Percentiles rank a stretch among this genome's conserved stretches.
Conservation (phyloP, 2,888 invertebrate genomes). For the Syrphus vitripennis region DNA sequence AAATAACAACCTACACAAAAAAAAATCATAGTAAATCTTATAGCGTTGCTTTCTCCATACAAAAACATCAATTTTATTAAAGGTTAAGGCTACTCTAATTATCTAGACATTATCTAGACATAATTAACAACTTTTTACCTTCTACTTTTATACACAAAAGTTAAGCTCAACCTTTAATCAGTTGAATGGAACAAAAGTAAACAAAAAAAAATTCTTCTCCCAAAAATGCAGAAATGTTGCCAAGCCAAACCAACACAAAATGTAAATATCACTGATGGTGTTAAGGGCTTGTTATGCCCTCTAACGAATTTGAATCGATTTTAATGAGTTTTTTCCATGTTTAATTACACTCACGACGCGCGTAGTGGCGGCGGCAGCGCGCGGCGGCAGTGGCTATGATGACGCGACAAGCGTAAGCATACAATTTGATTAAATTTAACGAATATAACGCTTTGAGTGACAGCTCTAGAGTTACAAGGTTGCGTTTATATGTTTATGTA, state of each 20-base stretch:
- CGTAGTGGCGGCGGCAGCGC: too few relatives aligned
- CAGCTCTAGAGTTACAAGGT: not conserved
- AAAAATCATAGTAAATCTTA: too few relatives aligned
- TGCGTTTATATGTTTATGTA: not conserved
- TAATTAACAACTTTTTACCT: too few relatives aligned
- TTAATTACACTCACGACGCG: not conserved
- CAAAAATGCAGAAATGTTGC: not conserved
- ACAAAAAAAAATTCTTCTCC: not conserved
- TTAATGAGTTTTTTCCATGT: constrained; percentile 5
- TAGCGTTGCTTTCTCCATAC: too few relatives aligned
- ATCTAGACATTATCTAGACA: too few relatives aligned
- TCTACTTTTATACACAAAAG: too few relatives aligned
- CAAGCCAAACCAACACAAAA: not conserved
- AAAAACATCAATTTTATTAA: too few relatives aligned
- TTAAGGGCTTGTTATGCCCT: not conserved
- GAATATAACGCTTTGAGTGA: not conserved
- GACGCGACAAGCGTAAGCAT: not conserved
- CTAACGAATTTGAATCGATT: not conserved
- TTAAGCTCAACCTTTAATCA: not conserved
- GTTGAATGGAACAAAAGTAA: not conserved
- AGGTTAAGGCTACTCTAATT: too few relatives aligned
- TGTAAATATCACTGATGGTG: not conserved
- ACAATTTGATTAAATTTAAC: constrained; percentile 19
- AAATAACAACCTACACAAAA: too few relatives aligned
- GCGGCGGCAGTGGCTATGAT: not conserved